These are phyloP conservation scores for Lepus oiostolus DNA, from an alignment of 2,797 vertebrate species.

Conservation along the genomic window DNA sequence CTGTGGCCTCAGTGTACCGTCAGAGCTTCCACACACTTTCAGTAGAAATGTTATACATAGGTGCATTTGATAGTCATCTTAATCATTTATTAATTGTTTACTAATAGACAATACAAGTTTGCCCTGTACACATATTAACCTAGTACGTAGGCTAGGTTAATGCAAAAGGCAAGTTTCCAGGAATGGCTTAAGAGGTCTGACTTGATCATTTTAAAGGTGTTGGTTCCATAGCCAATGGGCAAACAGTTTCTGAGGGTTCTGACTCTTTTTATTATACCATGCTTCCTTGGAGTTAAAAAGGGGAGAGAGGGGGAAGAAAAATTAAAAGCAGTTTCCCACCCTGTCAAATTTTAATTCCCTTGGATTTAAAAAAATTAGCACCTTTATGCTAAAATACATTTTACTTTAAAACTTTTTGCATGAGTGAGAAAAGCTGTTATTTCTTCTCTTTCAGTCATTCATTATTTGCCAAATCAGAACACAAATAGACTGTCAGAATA, in stretches of 20 bases:
- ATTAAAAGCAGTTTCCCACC: not conserved
- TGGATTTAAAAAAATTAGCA: not conserved
- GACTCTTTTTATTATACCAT: not conserved
- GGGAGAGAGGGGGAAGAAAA: too few species aligned
- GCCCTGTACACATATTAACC: not conserved
- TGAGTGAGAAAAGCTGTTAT: constrained; percentile 52
- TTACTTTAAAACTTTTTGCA: constrained; percentile 69
- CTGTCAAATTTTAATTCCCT: constrained; percentile 19
- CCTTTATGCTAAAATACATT: constrained; percentile 49
- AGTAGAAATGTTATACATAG: not conserved
- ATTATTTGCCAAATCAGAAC: constrained; percentile 76
- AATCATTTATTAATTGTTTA: not conserved
- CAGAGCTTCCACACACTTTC: not conserved
- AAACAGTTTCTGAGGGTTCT: not conserved
- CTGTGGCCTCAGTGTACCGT: not conserved
- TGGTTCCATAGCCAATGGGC: not conserved
- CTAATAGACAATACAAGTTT: not conserved
- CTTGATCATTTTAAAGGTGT: not conserved
- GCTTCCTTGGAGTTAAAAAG: not conserved
- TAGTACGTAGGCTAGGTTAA: too few species aligned
- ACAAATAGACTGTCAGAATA: constrained; percentile 77
- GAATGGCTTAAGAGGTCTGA: not conserved
- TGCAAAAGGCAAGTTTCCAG: not conserved
- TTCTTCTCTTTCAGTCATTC: constrained; percentile 64
- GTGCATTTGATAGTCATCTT: not conserved